Base-by-base conservation (phyloP, 2,888 invertebrate species). In the Empis livida region DNA sequence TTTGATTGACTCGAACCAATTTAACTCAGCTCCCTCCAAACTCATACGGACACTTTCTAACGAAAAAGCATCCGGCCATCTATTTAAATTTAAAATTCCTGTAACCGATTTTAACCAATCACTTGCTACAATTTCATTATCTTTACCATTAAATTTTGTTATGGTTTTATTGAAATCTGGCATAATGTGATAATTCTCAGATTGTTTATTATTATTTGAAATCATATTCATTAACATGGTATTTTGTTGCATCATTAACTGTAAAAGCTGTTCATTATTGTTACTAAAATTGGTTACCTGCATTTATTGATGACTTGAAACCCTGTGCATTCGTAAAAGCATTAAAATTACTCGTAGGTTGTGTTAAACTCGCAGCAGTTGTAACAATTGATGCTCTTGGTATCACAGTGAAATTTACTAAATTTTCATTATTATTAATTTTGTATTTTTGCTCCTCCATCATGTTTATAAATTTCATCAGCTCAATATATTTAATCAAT, bases 151-250 rank as follows among this genome's bases (percentile, higher is more conserved):
- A 10, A 53, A 51, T 11, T 49, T 47, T 17, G 44, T 46, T 4
- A 47, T 47, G 11, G 52, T 44, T 44, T 50, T 50, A n/a, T 52
- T 52, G 2, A 47, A 42, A n/a, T 50, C 51, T 2, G 53, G 53
- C 46, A 51, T 51, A 42, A 50, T 47, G 23, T 50, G 47, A 23
- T 46, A 51, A 8, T 13, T 32, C 13, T 32, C 3, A 32, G 3
- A 3, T 32, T 13, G 13, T 5, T 8, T 3, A 32, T 10, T 32
- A 13, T 10, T 10, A 32, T 13, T 32, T 13, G 43, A 43, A 27
- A 51, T 20, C 6, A 48, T 40, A 31, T 40, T 48, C 9, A 50
- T 50, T 13, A 49, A 23, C 47, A 47, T 47, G 42, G 47, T 44
- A 13, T 49, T 49, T 47, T 49, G 50, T 39, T 47, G 44, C n/a